A percentile compares a stretch with the other conserved stretches of the same genome.
Conservation (phyloP, 1,140 invertebrate genomes). For the Philopotamus ludificatus region DNA sequence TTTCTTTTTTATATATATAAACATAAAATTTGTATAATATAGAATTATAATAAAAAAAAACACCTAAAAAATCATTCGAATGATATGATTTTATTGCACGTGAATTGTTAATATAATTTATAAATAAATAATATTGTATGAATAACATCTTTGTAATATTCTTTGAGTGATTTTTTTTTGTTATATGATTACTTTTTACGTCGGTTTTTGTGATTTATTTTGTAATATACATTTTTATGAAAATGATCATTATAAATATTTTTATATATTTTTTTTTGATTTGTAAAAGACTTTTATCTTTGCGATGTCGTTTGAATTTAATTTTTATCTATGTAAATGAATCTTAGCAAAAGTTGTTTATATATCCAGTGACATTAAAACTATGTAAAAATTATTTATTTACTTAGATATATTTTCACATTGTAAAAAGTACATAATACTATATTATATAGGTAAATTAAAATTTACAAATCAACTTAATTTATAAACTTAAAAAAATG, state of each 20-base stretch:
- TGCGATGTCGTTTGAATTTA: too few relatives aligned
- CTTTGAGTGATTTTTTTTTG: background rate
- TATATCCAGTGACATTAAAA: too few relatives aligned
- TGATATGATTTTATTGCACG: background rate
- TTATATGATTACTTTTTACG: background rate
- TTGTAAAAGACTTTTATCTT: background rate
- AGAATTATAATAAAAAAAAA: background rate
- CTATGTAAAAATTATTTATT: background rate
- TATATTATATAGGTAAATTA: slow-evolving; percentile 2
- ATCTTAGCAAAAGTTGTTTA: too few relatives aligned
- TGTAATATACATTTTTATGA: too few relatives aligned
- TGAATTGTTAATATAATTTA: slow-evolving; percentile 5
- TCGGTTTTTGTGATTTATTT: background rate
- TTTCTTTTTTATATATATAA: background rate
- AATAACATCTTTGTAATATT: background rate
- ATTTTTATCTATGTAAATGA: too few relatives aligned
- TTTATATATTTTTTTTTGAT: background rate
- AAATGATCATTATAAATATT: background rate
- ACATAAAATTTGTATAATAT: too few relatives aligned
- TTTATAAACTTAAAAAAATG: slow-evolving; percentile 1
- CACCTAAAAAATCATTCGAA: background rate
- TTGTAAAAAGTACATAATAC: slow-evolving; percentile 1
- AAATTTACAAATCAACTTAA: slow-evolving; percentile 3
- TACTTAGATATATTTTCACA: background rate
- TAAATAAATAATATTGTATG: background rate